phyloP scores from a whole-genome alignment of 1,140 invertebrate genomes.

The Drosophila mojavensis region DNA sequence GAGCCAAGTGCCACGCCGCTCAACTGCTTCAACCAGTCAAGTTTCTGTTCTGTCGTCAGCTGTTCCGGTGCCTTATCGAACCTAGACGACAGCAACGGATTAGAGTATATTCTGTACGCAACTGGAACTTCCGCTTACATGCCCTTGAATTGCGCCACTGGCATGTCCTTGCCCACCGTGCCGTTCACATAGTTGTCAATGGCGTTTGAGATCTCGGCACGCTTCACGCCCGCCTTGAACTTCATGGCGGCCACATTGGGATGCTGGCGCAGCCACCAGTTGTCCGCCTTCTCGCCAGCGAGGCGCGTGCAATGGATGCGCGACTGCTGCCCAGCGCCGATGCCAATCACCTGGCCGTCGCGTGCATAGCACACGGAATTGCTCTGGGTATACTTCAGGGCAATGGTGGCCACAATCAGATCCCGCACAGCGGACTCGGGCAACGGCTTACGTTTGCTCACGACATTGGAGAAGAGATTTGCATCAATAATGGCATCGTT shows the following conservation, averaged over 20 bases:
- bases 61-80: slow-evolving; percentile 91
- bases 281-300: slow-evolving; percentile 98
- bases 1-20: slow-evolving; percentile 96
- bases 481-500: slow-evolving; percentile 95
- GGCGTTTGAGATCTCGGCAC: slow-evolving; percentile 97
- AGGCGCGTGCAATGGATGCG: slow-evolving; percentile 98
- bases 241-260: slow-evolving; percentile 93
- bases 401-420: slow-evolving; percentile 97
- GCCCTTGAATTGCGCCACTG: slow-evolving; percentile 71
- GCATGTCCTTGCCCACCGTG: slow-evolving; percentile 90
- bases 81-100: slow-evolving; percentile 36
- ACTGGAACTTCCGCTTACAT: slow-evolving; percentile 49
- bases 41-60: slow-evolving; percentile 89
- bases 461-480: slow-evolving; percentile 93
- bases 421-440: slow-evolving; percentile 92
- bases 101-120: background rate
- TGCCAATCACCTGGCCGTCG: slow-evolving; percentile 97
- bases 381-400: slow-evolving; percentile 98
- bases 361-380: slow-evolving; percentile 84
- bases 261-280: slow-evolving; percentile 99
- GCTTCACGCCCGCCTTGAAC: slow-evolving; percentile 94
- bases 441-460: slow-evolving; percentile 89
- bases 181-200: slow-evolving; percentile 98
- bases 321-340: slow-evolving; percentile 98
- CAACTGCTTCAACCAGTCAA: slow-evolving; percentile 92